A percentile compares a stretch with the other conserved stretches of the same genome.
These are phyloP conservation scores for Lagopus leucura DNA, from an alignment of 2,113 vertebrate genomes.

Conservation along the genomic window DNA sequence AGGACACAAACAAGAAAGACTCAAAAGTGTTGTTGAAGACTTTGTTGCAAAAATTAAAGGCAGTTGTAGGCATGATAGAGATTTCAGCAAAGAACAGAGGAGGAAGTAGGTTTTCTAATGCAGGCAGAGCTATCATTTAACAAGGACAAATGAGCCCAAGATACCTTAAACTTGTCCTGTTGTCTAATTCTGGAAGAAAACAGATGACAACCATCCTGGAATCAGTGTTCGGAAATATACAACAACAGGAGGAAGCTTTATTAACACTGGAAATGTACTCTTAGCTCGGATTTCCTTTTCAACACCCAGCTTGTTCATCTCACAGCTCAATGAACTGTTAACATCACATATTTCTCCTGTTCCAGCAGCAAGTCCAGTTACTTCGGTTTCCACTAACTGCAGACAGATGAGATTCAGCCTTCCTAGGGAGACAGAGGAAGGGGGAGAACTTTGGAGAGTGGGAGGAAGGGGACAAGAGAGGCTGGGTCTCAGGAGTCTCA, in stretches of 20 bases:
- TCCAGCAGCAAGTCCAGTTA: constrained; percentile 73
- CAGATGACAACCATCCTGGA: constrained; percentile 56
- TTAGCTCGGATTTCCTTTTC: constrained; percentile 74
- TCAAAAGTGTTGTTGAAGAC: background rate
- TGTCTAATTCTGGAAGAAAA: constrained; percentile 72
- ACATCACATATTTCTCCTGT: constrained; percentile 80
- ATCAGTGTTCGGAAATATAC: constrained; percentile 70
- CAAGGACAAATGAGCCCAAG: constrained; percentile 8
- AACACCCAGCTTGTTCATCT: constrained; percentile 81
- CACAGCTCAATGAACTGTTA: constrained; percentile 84
- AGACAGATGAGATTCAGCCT: constrained; percentile 70
- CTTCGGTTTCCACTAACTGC: constrained; percentile 63
- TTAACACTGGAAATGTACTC: constrained; percentile 77
- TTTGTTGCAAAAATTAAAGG: background rate
- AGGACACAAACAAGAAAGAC: background rate
- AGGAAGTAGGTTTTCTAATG: constrained; percentile 22
- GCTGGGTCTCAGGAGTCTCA: background rate
- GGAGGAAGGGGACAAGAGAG: background rate
- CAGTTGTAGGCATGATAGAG: background rate
- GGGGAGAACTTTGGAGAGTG: background rate
- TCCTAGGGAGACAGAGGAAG: constrained; percentile 24
- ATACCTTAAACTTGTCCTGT: constrained; percentile 61
- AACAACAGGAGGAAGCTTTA: constrained; percentile 76
- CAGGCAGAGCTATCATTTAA: constrained; percentile 37
- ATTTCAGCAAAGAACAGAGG: constrained; percentile 14